Evolutionary conservation across 1,140 invertebrate genomes (phyloP), one percentile per base, ranked within the genome.

Genomic region (Paraescarpia echinospica): DNA sequence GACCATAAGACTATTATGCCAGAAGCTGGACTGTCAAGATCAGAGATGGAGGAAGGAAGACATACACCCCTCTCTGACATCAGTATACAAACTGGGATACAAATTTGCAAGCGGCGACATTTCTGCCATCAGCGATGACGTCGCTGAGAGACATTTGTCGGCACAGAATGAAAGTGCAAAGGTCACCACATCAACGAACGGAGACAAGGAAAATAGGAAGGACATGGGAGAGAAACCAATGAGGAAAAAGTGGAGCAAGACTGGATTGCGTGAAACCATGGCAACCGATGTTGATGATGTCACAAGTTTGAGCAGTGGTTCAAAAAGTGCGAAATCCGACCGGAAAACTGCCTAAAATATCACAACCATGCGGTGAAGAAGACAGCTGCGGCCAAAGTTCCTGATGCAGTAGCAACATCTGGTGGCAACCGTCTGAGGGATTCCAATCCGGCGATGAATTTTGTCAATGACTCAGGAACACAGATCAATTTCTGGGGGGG

Each of bases 401-500:
- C 91, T 8, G 35, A 4, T 31, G 89, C 89, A 33, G 27, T 34
- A 22, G n/a, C n/a, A 22, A 77, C 59, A 27, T 18, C 59, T 77
- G 59, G 59, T 77, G 90, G 34, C 27, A 2, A 22, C 90, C 34
- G 27, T 77, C 34, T 91, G 91, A 41, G 48, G 41, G 48, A 9
- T 41, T 90, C 35, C 4, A 34, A 90, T 35, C 35, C 35, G 34
- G 92, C 88, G 33, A n/a, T 93, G 34, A 91, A 91, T 41, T 93
- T 93, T 33, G 35, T 93, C 12, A 93, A 93, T 93, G 92, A 93
- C 51, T 91, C 90, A 27, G 92, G 92, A 18, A 93, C 92, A 33
- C 92, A 93, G 91, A 93, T 93, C 48, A 93, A 93, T 34, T 34
- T 93, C 88, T 93, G 89, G 92, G 92, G 92, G 59, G 59, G n/a